Conservation (phyloP, 2,797 vertebrate species). For the Hafferia zeledoni region DNA sequence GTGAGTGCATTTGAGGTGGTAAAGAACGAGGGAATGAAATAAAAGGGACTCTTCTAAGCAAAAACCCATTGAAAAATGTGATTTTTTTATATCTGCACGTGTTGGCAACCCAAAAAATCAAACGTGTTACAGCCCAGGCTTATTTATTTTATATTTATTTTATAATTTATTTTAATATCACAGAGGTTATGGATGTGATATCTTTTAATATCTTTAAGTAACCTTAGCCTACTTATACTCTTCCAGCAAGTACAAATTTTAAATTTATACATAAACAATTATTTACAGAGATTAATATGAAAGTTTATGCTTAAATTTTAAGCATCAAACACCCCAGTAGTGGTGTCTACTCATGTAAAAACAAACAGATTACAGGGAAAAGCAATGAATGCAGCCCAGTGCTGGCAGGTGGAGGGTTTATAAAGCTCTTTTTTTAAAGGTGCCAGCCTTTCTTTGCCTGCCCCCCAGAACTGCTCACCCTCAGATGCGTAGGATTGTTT, state of each 20-base stretch:
- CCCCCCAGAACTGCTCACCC: conserved; percentile 44
- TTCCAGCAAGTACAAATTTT: neutral
- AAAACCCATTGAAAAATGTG: neutral
- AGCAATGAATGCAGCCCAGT: rapidly evolving
- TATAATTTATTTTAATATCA: neutral
- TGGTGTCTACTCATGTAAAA: neutral
- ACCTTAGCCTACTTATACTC: neutral
- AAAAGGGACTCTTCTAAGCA: rapidly evolving
- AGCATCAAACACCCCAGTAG: rapidly evolving
- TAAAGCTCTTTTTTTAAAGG: rapidly evolving
- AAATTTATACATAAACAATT: neutral
- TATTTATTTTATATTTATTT: neutral
- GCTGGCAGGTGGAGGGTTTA: rapidly evolving
- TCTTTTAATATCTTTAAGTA: neutral
- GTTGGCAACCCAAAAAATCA: neutral
- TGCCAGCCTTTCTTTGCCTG: rapidly evolving
- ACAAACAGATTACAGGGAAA: neutral
- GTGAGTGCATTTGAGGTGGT: neutral
- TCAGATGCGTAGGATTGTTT: conserved; percentile 79
- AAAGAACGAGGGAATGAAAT: neutral
- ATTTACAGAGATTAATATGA: rapidly evolving
- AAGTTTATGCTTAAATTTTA: neutral
- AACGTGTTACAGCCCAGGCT: neutral
- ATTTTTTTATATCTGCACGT: rapidly evolving
- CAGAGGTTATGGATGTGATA: neutral